These are phyloP conservation scores for Labeo calbasu DNA, from an alignment of 2,797 vertebrate species.

Conservation along the genomic window DNA sequence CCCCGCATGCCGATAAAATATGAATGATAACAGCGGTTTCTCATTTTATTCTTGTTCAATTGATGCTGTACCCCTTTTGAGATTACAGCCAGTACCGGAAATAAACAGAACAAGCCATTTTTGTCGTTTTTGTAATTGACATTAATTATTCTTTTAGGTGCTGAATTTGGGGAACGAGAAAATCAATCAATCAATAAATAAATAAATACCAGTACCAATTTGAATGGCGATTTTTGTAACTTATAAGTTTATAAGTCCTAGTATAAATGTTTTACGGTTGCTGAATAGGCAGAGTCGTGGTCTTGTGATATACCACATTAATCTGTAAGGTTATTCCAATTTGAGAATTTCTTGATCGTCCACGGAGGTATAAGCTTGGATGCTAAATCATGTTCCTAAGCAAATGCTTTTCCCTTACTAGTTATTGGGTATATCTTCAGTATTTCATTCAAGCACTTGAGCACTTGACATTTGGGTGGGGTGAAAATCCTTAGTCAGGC, in stretches of 20 bases:
- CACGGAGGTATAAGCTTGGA: neutral
- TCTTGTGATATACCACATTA: neutral
- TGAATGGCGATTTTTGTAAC: neutral
- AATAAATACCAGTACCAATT: neutral
- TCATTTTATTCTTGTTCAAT: neutral
- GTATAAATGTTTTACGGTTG: neutral
- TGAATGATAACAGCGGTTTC: neutral
- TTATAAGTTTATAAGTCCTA: neutral
- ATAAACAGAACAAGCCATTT: neutral
- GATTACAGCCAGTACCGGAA: conserved; percentile 2
- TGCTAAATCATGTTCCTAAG: neutral
- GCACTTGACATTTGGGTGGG: neutral
- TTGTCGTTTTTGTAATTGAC: neutral
- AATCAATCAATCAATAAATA: neutral
- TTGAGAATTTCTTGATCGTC: neutral
- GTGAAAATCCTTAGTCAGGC: neutral
- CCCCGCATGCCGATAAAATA: neutral
- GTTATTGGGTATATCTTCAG: neutral
- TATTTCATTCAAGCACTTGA: neutral
- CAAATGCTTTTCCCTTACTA: neutral
- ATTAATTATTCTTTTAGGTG: neutral
- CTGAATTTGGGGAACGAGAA: neutral
- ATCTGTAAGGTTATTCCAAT: neutral
- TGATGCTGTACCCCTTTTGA: neutral
- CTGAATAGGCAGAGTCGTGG: neutral